phyloP scores from a whole-genome alignment of 2,888 invertebrate genomes.

The Girardia tigrina region DNA sequence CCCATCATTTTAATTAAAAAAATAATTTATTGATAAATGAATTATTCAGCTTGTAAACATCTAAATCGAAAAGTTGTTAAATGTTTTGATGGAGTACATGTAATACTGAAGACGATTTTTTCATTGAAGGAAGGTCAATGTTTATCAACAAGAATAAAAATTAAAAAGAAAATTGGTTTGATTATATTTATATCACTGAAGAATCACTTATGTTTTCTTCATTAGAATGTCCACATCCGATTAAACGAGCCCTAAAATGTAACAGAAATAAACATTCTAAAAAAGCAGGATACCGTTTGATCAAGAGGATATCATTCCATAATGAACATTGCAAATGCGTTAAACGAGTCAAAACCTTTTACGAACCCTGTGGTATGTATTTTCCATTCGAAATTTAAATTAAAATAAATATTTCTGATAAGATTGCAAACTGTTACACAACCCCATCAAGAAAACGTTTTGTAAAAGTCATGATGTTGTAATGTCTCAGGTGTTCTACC shows the following conservation, averaged over 20 bases:
- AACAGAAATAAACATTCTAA: neutral
- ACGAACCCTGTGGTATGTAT: constrained; percentile 23
- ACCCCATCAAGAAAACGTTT: neutral
- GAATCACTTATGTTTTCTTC: neutral
- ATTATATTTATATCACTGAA: neutral
- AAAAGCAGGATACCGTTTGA: neutral
- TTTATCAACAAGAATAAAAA: constrained; percentile 24
- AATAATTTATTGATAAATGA: neutral
- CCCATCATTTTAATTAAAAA: neutral
- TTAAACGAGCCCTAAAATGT: constrained; percentile 4
- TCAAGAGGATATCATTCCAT: neutral
- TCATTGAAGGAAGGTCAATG: constrained; percentile 24
- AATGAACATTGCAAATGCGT: constrained; percentile 32
- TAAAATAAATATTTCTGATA: neutral
- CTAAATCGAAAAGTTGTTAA: neutral
- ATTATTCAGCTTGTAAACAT: constrained; percentile 33
- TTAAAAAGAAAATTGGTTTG: constrained; percentile 30
- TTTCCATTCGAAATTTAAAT: neutral
- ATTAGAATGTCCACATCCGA: neutral
- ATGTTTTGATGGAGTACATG: constrained; percentile 27
- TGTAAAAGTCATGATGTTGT: constrained; percentile 3
- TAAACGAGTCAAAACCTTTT: neutral
- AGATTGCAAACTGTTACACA: constrained; percentile 30
- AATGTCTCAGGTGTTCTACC: constrained; percentile 15
- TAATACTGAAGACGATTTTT: constrained; percentile 26